Evolutionary conservation across 2,888 invertebrate genomes (phyloP).

Genomic region (Cactoblastis cactorum): DNA sequence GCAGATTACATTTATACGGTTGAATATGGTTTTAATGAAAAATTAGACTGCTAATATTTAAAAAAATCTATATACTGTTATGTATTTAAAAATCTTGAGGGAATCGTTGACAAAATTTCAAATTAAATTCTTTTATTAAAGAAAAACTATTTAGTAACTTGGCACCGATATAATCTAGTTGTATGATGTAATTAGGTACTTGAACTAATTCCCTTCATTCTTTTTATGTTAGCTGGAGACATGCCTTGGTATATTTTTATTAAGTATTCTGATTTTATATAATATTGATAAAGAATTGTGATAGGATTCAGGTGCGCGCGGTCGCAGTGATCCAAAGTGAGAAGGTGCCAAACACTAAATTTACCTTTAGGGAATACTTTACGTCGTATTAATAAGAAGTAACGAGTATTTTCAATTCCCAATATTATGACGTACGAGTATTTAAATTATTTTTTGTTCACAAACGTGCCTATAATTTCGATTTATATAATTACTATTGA

Average conservation of each 20-base stretch:
- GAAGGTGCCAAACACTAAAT: slow-evolving; percentile 31
- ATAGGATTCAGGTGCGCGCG: slow-evolving; percentile 27
- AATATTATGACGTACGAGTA: not conserved
- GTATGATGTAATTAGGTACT: too few relatives aligned
- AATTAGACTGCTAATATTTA: not conserved
- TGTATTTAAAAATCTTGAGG: slow-evolving; percentile 34
- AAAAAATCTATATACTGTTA: slow-evolving; percentile 11
- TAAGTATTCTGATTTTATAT: slow-evolving; percentile 12
- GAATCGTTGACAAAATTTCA: slow-evolving; percentile 23
- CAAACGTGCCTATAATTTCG: slow-evolving; percentile 18
- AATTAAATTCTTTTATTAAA: not conserved
- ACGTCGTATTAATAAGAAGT: slow-evolving; percentile 11
- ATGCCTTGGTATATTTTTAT: not conserved
- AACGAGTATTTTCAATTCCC: slow-evolving; percentile 16
- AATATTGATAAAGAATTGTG: slow-evolving; percentile 31
- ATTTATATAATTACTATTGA: slow-evolving; percentile 7
- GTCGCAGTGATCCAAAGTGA: slow-evolving; percentile 11
- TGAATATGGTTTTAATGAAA: not conserved
- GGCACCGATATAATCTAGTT: not conserved
- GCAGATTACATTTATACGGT: not conserved
- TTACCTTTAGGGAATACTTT: slow-evolving; percentile 5
- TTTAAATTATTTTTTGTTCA: not conserved
- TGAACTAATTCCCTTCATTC: too few relatives aligned
- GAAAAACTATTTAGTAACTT: not conserved
- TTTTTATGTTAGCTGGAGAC: not conserved